phyloP scores from a whole-genome alignment of 2,888 invertebrate genomes.

The Caenorhabditis sulstoni region DNA sequence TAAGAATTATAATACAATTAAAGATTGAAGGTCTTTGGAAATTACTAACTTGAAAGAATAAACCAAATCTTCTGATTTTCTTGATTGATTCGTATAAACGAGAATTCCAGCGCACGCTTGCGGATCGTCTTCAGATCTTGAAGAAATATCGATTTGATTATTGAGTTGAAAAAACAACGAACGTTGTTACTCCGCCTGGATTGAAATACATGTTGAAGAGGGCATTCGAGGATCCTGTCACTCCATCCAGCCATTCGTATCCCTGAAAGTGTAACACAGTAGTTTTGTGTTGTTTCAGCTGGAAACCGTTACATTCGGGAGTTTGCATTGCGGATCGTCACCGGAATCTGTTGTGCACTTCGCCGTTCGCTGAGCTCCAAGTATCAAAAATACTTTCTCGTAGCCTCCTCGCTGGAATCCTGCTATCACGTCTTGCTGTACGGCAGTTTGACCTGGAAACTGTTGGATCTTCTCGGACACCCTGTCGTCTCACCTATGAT shows the following conservation, averaged over 20 bases:
- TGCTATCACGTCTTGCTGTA: constrained; percentile 17
- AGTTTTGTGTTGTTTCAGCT: neutral
- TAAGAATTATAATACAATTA: too few relatives aligned
- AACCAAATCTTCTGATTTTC: constrained; percentile 15
- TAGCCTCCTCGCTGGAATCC: constrained; percentile 8
- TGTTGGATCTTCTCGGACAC: too few relatives aligned
- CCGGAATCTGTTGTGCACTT: constrained; percentile 12
- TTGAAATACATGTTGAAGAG: constrained; percentile 36
- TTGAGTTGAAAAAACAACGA: neutral
- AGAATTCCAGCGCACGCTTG: constrained; percentile 36
- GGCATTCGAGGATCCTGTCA: constrained; percentile 21
- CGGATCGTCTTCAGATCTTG: constrained; percentile 18
- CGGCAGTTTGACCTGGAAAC: constrained; percentile 34
- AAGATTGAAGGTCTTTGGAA: neutral
- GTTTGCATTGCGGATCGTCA: constrained; percentile 1
- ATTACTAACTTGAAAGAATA: constrained; percentile 37
- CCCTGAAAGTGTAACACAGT: constrained; percentile 3
- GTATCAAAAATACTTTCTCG: constrained; percentile 6
- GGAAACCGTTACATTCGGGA: constrained; percentile 10
- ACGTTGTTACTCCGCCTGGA: constrained; percentile 21
- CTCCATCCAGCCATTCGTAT: constrained; percentile 22
- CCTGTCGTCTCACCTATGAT: constrained; percentile 27
- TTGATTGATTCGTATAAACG: constrained; percentile 24
- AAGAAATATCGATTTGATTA: neutral
- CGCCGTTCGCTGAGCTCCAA: constrained; percentile 15